Conservation (phyloP, 92 coral and sea anemone species). For the Porites cylindrica region DNA sequence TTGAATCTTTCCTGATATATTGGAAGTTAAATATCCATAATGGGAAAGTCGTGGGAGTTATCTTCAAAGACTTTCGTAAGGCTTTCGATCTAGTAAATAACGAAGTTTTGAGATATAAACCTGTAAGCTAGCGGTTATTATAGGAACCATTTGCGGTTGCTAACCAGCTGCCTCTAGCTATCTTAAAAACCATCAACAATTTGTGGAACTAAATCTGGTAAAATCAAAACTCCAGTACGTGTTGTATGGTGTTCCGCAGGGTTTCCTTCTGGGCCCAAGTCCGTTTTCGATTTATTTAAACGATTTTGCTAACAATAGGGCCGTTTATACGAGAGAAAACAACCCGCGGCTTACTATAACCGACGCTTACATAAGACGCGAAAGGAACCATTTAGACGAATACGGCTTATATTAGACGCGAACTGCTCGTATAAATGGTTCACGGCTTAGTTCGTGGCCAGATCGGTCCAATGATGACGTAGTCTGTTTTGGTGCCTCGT, state of each 20-base stretch:
- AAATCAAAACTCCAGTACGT: not conserved
- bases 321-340: no score
- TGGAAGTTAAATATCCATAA: constrained; percentile 1
- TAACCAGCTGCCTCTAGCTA: not conserved
- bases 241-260: not conserved
- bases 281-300: not conserved
- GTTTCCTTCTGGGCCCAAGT: not conserved
- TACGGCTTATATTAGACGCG: no score
- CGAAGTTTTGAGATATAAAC: not conserved
- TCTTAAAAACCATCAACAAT: not conserved
- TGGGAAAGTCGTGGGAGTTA: not conserved
- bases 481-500: no score
- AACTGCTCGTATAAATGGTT: no score
- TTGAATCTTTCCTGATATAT: not conserved
- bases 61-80: no score
- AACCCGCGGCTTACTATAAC: no score
- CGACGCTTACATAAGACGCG: no score
- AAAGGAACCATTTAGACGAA: no score
- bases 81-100: not conserved
- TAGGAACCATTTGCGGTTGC: not conserved
- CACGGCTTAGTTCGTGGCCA: no score
- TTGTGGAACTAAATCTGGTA: not conserved
- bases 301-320: not conserved
- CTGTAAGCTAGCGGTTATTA: not conserved
- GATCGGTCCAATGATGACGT: no score